Conservation (phyloP, 2,797 vertebrate genomes). For the Phoebastria nigripes region DNA sequence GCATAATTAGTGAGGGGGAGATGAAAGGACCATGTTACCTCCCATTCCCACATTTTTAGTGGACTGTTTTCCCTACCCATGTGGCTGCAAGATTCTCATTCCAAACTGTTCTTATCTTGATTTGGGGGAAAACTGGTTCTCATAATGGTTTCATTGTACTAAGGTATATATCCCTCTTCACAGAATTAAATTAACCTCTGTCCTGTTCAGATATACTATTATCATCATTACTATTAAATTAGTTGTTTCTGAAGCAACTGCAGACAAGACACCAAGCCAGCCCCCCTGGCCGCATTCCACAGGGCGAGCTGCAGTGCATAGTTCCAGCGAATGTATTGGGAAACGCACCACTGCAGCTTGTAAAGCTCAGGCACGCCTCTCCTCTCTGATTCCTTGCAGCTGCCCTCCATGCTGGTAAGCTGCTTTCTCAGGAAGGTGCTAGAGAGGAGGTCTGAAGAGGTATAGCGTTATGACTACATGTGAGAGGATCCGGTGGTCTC, state of each 20-base stretch:
- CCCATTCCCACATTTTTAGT: not conserved
- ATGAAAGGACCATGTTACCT: not conserved
- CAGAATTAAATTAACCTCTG: slow-evolving; percentile 26
- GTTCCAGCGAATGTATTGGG: not conserved
- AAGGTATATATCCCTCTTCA: not conserved
- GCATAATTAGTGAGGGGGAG: slow-evolving; percentile 1
- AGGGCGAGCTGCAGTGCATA: not conserved
- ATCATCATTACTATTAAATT: slow-evolving; percentile 27
- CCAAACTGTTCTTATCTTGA: slow-evolving; percentile 9
- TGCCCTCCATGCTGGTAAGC: not conserved
- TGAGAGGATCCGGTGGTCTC: not conserved
- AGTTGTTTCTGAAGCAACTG: slow-evolving; percentile 34
- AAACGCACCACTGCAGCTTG: not conserved
- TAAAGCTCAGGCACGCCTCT: not conserved
- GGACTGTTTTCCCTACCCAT: slow-evolving; percentile 13
- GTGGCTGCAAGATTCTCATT: slow-evolving; percentile 51
- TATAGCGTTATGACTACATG: not conserved
- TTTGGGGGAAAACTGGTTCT: not conserved
- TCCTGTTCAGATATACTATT: slow-evolving; percentile 9
- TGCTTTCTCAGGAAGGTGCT: not conserved
- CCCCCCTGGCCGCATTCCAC: not conserved
- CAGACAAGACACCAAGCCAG: slow-evolving; percentile 2
- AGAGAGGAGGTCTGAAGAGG: not conserved
- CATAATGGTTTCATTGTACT: slow-evolving; percentile 30
- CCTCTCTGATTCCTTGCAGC: not conserved